Evolutionary conservation across 1,140 invertebrate genomes (phyloP), one percentile per base, ranked within the genome.

Genomic region (Drosophila punjabiensis): DNA sequence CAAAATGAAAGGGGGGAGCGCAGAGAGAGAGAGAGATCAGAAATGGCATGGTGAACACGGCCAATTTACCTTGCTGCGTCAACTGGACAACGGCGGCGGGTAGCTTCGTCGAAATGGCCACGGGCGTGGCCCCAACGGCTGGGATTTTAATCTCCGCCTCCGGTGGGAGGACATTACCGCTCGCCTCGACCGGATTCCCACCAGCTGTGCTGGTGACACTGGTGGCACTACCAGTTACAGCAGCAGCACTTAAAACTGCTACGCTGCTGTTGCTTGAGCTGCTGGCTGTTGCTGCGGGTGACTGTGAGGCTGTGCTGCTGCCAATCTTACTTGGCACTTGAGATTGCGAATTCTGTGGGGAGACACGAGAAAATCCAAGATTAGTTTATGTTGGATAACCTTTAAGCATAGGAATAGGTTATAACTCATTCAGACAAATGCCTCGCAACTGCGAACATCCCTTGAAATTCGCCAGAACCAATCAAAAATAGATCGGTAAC

Each of bases 71-170:
- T 95, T 95, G 93, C 87, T 95, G 94, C 78, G 88, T 94, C 63
- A 94, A 93, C 92, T 95, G 94, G 63, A 95, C 94, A 68, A 96
- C 95, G 76, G 95, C 94, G 63, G 95, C 94, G 67, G 95, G 95
- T 70, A 95, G 81, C 47, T 94, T 94, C 11, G 95, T 95, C 35
- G 95, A 95, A 58, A 95, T 94, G 30, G 95, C 95, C 76, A 95
- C 94, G 30, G 95, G 95, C 24, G 95, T 95, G 59, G 94, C 94
- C 43, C 95, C 95, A 68, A 94, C 93, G n/a, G 95, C 94, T 60
- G 95, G 93, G 65, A 96, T 94, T 91, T 96, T 95, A n/a, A 96
- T 95, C 93, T 96, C 95, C 18, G 94, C 86, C 69, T 93, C 92
- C 65, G 89, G 82, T 76, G 92, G 89, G 59, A 82, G 75, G 35